phyloP scores from a whole-genome alignment of 2,113 vertebrate species.

The cattle (Bos taurus) region DNA sequence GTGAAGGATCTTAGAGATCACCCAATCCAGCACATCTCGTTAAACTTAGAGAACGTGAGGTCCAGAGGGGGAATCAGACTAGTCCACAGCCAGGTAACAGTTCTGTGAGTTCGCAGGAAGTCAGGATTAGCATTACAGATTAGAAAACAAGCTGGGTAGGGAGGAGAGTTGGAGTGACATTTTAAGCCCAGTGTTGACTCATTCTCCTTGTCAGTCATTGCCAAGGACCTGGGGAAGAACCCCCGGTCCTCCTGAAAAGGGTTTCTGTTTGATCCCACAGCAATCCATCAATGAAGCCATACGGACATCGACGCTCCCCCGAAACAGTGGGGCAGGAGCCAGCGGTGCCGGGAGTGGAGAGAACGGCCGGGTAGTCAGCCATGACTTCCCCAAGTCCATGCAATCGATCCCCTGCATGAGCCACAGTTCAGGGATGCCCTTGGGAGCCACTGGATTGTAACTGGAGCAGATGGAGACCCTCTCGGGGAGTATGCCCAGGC shows the following conservation, averaged over 20 bases:
- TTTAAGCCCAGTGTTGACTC: neutral
- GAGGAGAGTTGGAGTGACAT: neutral
- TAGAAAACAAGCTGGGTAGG: neutral
- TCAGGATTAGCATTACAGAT: neutral
- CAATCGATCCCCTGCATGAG: slow-evolving; percentile 99
- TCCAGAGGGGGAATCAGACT: neutral
- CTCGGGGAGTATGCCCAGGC: slow-evolving; percentile 79
- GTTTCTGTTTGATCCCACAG: slow-evolving; percentile 91
- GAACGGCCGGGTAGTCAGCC: slow-evolving; percentile 96
- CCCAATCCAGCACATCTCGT: neutral
- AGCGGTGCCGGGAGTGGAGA: slow-evolving; percentile 92
- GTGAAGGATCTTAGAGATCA: neutral
- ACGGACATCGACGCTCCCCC: slow-evolving; percentile 93
- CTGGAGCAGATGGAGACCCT: slow-evolving; percentile 80
- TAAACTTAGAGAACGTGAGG: neutral
- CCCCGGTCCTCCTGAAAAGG: slow-evolving; percentile 87
- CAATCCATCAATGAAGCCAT: slow-evolving; percentile 98
- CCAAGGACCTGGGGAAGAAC: slow-evolving; percentile 83
- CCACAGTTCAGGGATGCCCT: slow-evolving; percentile 96
- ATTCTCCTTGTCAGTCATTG: slow-evolving; percentile 57
- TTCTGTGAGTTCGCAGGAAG: neutral
- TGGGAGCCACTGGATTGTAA: slow-evolving; percentile 98
- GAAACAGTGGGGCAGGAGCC: slow-evolving; percentile 91
- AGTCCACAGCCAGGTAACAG: neutral
- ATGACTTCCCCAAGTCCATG: slow-evolving; percentile 98